Evolutionary conservation across 2,797 vertebrate genomes (phyloP).

Genomic region (Sebastes glaucus): DNA sequence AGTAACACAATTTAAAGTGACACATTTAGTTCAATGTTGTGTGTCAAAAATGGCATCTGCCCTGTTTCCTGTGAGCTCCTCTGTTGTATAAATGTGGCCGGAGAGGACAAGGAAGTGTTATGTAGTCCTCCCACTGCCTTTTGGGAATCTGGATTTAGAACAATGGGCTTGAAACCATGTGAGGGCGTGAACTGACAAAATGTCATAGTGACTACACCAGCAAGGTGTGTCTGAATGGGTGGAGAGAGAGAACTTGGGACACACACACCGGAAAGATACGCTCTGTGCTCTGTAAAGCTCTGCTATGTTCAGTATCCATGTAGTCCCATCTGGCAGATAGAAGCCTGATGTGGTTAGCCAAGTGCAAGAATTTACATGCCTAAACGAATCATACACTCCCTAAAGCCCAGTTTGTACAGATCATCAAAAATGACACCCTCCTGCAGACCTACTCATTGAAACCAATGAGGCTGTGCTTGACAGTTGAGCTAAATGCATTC

Average conservation of each 20-base stretch:
- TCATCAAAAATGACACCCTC: conserved; percentile 3
- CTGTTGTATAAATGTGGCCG: conserved; percentile 34
- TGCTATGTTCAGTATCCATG: neutral
- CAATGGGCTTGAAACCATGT: conserved; percentile 57
- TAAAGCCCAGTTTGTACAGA: conserved; percentile 7
- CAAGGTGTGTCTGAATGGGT: conserved; percentile 67
- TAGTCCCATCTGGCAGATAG: conserved; percentile 41
- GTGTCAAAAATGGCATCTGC: conserved; percentile 37
- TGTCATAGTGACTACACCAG: conserved; percentile 42
- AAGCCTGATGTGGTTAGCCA: conserved; percentile 31
- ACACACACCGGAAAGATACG: neutral
- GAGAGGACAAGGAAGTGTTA: conserved; percentile 61
- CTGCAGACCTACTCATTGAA: conserved; percentile 2
- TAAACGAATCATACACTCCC: conserved; percentile 24
- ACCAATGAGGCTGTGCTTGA: neutral
- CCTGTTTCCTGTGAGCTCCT: conserved; percentile 43
- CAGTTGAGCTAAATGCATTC: neutral
- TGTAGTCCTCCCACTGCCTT: conserved; percentile 61
- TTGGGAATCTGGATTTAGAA: conserved; percentile 68
- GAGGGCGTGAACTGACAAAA: conserved; percentile 52
- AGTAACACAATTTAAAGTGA: neutral
- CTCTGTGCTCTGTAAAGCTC: neutral
- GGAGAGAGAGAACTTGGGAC: neutral
- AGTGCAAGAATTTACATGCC: conserved; percentile 53
- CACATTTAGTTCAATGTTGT: neutral